Evolutionary conservation across 37 sponge, comb jelly and placozoan genomes (phyloP).

Genomic region (Chondrosia reniformis): DNA sequence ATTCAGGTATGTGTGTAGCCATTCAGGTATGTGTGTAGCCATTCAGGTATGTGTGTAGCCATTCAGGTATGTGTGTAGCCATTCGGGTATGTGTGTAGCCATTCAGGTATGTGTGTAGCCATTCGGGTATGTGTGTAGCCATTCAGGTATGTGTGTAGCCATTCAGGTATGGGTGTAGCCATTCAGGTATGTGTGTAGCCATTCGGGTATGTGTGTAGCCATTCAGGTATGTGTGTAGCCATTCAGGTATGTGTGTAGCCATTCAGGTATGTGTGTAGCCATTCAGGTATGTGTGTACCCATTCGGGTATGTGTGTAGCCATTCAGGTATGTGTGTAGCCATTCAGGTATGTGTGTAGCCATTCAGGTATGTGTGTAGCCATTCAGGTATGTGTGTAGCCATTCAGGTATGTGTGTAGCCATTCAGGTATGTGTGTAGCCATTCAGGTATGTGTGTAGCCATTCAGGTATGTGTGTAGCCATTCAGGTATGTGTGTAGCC

Average conservation of each 20-base stretch:
- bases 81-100: not conserved
- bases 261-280: not conserved
- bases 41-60: not conserved
- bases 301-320: not conserved
- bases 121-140: not conserved
- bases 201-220: not conserved
- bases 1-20: slow-evolving; percentile 28
- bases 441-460: not conserved
- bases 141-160: not conserved
- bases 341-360: not conserved
- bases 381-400: not conserved
- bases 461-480: not conserved
- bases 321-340: not conserved
- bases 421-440: slow-evolving; percentile 28
- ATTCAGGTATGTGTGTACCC: not conserved
- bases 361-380: not conserved
- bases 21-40: not conserved
- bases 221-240: slow-evolving; percentile 22
- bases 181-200: not conserved
- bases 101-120: not conserved
- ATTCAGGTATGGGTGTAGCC: not conserved
- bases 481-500: not conserved
- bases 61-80: not conserved
- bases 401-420: slow-evolving; percentile 22
- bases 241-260: slow-evolving; percentile 28